These are phyloP conservation scores for Melitaea cinxia DNA, from an alignment of 1,140 invertebrate genomes.

Conservation along the genomic window DNA sequence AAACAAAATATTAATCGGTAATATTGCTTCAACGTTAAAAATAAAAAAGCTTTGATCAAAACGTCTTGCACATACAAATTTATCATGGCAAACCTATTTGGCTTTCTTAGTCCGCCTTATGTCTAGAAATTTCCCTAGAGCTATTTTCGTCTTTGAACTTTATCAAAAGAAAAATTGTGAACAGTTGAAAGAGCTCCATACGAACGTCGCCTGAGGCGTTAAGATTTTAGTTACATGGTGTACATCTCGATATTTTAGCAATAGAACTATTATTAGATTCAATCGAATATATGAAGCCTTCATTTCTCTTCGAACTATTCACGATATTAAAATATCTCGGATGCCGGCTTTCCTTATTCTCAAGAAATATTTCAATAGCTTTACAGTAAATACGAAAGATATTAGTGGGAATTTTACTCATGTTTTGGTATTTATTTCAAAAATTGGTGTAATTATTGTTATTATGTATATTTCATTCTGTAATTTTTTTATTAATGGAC, in stretches of 20 bases:
- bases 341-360: conserved; percentile 1
- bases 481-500: too few species aligned
- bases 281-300: conserved; percentile 7
- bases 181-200: conserved; percentile 6
- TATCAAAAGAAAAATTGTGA: conserved; percentile 23
- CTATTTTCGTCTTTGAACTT: conserved; percentile 19
- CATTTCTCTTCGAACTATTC: conserved; percentile 4
- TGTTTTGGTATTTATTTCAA: too few species aligned
- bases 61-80: background rate
- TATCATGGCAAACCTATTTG: conserved; percentile 9
- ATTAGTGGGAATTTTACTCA: background rate
- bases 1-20: background rate
- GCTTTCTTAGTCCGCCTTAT: conserved; percentile 3
- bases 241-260: conserved; percentile 11
- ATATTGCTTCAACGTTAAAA: background rate
- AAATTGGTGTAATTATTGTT: too few species aligned
- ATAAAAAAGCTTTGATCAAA: background rate
- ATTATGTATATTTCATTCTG: too few species aligned
- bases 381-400: background rate
- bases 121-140: conserved; percentile 24
- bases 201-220: background rate
- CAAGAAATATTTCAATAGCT: background rate
- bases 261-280: conserved; percentile 12
- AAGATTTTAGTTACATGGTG: conserved; percentile 6
- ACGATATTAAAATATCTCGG: conserved; percentile 16